phyloP scores from a whole-genome alignment of 2,888 invertebrate genomes.

The Sphecodes monilicornis region DNA sequence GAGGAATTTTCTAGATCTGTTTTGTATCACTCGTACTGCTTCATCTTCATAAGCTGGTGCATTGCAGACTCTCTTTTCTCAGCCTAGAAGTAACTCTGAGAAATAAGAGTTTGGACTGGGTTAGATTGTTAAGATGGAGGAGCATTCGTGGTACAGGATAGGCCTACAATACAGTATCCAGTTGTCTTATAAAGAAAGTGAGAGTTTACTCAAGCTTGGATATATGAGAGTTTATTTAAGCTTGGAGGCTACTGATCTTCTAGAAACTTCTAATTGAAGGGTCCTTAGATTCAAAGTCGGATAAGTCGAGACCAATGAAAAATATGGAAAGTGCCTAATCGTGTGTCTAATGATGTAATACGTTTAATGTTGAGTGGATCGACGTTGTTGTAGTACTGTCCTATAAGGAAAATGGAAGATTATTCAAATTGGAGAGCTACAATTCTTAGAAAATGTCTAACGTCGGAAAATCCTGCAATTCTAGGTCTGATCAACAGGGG shows the following conservation, averaged over 20 bases:
- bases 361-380: not conserved
- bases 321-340: not conserved
- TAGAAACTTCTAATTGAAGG: not conserved
- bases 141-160: not conserved
- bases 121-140: not conserved
- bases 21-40: not conserved
- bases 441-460: not conserved
- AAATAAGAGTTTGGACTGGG: too few species aligned
- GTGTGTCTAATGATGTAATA: not conserved
- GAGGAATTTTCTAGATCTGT: not conserved
- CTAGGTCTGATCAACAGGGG: not conserved
- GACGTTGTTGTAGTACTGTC: too few species aligned
- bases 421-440: not conserved
- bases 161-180: not conserved
- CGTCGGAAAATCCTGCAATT: not conserved
- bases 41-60: too few species aligned
- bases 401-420: not conserved
- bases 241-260: not conserved
- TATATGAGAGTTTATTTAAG: too few species aligned
- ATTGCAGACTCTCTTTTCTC: too few species aligned
- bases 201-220: too few species aligned
- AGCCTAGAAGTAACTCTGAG: not conserved
- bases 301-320: not conserved
- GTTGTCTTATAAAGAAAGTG: not conserved
- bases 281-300: not conserved